phyloP scores from a whole-genome alignment of 2,113 vertebrate genomes.

The Desmodus rotundus region DNA sequence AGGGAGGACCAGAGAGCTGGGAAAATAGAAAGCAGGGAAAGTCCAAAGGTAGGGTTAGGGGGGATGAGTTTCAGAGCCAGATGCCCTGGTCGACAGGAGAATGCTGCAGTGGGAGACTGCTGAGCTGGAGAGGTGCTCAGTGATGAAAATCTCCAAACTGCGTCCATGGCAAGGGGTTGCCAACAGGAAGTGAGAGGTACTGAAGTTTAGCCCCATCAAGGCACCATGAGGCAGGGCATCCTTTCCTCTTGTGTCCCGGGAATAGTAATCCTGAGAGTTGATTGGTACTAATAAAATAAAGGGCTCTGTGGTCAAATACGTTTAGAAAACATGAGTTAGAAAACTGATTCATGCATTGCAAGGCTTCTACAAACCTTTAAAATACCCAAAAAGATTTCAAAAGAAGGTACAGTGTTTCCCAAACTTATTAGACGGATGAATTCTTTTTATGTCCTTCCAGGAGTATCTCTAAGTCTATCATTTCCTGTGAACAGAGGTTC shows the following conservation, averaged over 20 bases:
- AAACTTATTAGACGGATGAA: not conserved
- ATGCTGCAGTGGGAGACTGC: not conserved
- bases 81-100: not conserved
- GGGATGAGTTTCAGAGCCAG: not conserved
- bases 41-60: not conserved
- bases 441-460: not conserved
- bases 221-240: not conserved
- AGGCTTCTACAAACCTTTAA: not conserved
- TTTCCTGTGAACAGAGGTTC: not conserved
- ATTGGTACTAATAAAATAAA: not conserved
- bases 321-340: not conserved
- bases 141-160: too few relatives aligned
- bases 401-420: not conserved
- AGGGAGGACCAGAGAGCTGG: not conserved
- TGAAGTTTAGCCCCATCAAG: not conserved
- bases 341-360: not conserved
- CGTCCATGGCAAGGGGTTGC: not conserved
- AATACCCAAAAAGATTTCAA: not conserved
- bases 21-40: not conserved
- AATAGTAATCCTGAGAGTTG: not conserved
- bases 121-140: not conserved
- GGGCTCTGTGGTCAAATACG: not conserved
- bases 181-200: not conserved
- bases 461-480: not conserved
- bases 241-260: not conserved